Conservation (phyloP, 2,113 vertebrate species). For the Noturus placidus region DNA sequence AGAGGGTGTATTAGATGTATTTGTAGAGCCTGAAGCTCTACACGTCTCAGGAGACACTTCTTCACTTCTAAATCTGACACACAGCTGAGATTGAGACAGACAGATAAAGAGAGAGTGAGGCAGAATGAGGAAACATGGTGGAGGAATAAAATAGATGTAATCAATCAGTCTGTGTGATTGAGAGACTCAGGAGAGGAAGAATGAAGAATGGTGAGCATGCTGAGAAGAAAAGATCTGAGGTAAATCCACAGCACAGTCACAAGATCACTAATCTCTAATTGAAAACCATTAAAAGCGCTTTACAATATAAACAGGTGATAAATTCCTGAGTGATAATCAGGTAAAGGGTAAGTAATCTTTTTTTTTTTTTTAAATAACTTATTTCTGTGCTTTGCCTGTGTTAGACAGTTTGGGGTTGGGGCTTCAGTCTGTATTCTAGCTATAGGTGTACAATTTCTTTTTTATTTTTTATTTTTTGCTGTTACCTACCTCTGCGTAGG, state of each 20-base stretch:
- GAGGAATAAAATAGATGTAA: neutral
- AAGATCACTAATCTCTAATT: neutral
- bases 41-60: conserved; percentile 66
- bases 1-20: conserved; percentile 58
- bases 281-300: neutral
- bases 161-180: neutral
- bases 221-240: neutral
- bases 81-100: conserved; percentile 39
- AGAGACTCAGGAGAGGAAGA: neutral
- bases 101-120: neutral
- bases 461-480: neutral
- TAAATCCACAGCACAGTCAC: neutral
- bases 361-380: neutral
- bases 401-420: neutral
- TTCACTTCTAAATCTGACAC: conserved; percentile 57
- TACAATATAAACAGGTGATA: neutral
- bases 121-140: neutral
- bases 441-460: neutral
- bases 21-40: conserved; percentile 75
- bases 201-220: neutral
- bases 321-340: too few relatives aligned
- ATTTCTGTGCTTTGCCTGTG: neutral
- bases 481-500: neutral
- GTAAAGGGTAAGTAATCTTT: neutral
- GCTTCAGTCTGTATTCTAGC: neutral